phyloP scores from a whole-genome alignment of 2,888 invertebrate species.

The Lamproptera curius region DNA sequence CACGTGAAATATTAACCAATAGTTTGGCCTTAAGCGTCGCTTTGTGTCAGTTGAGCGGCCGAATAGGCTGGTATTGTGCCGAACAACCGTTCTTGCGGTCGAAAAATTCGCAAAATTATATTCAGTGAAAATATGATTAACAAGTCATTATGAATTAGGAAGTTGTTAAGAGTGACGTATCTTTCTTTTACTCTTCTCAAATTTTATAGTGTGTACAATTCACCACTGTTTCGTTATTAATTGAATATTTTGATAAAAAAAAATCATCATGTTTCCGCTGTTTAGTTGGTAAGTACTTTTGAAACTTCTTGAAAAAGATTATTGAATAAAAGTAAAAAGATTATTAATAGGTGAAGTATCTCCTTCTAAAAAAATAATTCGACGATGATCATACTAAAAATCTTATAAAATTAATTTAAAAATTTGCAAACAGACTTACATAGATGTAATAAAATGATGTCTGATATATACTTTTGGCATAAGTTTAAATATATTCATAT shows the following conservation, averaged over 20 bases:
- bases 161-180: conserved; percentile 5
- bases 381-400: too few species aligned
- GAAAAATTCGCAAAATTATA: not conserved
- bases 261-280: conserved; percentile 4
- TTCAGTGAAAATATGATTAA: not conserved
- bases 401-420: too few species aligned
- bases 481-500: too few species aligned
- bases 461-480: too few species aligned
- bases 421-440: too few species aligned
- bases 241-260: not conserved
- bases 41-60: conserved; percentile 46
- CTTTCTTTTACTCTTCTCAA: too few species aligned
- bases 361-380: too few species aligned
- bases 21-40: conserved; percentile 39
- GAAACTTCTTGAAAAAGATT: not conserved
- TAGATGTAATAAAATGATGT: too few species aligned
- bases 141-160: not conserved
- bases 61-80: conserved; percentile 40
- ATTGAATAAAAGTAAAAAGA: too few species aligned
- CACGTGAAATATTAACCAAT: conserved; percentile 38
- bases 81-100: not conserved
- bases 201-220: not conserved
- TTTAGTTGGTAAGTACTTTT: conserved; percentile 10
- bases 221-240: conserved; percentile 1
- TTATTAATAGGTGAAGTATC: too few species aligned